Conservation (phyloP, 1,140 invertebrate species). For the Plectrocnemia conspersa region DNA sequence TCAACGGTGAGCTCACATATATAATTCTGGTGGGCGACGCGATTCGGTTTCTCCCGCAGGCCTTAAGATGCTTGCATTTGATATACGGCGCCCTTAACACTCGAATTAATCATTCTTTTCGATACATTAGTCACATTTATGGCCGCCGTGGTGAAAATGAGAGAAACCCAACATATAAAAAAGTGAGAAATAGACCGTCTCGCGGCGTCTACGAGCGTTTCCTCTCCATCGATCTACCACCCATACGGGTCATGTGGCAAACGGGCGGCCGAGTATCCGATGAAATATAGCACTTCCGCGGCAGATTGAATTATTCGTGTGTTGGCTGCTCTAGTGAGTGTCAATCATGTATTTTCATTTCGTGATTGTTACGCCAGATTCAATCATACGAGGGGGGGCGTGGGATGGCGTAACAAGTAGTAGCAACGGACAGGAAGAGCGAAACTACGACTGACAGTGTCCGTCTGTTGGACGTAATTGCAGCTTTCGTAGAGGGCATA, state of each 20-base stretch:
- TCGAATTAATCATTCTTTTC: constrained; percentile 30
- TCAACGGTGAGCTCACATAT: constrained; percentile 1
- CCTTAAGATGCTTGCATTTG: constrained; percentile 15
- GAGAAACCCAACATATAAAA: neutral
- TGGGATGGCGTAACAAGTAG: neutral
- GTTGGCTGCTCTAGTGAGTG: neutral
- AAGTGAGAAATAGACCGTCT: neutral
- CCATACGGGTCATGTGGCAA: neutral
- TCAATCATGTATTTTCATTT: too few relatives aligned
- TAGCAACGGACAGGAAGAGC: constrained; percentile 6
- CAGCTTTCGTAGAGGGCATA: constrained; percentile 31
- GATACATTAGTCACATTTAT: constrained; percentile 33
- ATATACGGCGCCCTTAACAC: constrained; percentile 22
- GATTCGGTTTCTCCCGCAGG: constrained; percentile 22
- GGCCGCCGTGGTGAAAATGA: constrained; percentile 15
- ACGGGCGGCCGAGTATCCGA: neutral
- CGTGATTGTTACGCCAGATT: too few relatives aligned
- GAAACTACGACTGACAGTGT: constrained; percentile 16
- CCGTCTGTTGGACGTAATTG: constrained; percentile 30
- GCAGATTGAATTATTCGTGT: neutral
- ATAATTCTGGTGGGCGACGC: constrained; percentile 23
- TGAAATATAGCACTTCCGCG: neutral
- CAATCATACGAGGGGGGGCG: too few relatives aligned
- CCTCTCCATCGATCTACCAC: neutral
- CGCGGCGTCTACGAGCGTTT: neutral